A percentile compares a stretch with the other conserved stretches of the same genome.
Evolutionary conservation across 2,888 invertebrate genomes (phyloP).

Genomic region (Acleris cristana): DNA sequence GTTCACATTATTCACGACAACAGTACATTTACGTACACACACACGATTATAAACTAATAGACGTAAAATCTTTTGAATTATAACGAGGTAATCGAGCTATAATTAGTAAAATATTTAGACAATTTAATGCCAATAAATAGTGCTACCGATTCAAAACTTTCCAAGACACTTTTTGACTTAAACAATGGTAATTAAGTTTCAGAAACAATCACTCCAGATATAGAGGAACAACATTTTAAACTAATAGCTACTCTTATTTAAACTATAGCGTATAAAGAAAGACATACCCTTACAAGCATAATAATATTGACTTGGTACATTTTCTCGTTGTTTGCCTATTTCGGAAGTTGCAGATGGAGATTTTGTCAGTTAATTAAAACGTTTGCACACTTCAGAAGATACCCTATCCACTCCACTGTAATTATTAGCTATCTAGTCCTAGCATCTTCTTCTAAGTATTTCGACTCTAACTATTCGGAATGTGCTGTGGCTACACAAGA

Average conservation of each 20-base stretch:
- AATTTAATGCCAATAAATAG: constrained; percentile 14
- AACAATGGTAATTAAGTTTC: neutral
- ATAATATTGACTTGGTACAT: too few species aligned
- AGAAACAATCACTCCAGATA: constrained; percentile 3
- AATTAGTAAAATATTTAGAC: constrained; percentile 10
- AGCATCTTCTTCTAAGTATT: constrained; percentile 11
- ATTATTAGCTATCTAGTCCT: constrained; percentile 21
- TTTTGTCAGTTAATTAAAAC: too few species aligned
- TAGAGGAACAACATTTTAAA: constrained; percentile 10
- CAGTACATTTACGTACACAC: constrained; percentile 16
- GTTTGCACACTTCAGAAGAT: neutral
- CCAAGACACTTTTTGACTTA: constrained; percentile 10
- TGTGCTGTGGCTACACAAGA: constrained; percentile 21
- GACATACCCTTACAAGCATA: constrained; percentile 1
- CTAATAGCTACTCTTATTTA: neutral
- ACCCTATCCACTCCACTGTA: neutral
- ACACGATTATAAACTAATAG: constrained; percentile 20
- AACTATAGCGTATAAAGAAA: constrained; percentile 1
- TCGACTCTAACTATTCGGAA: constrained; percentile 12
- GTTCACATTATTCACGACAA: constrained; percentile 15
- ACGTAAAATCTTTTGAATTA: constrained; percentile 25
- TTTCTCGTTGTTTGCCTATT: too few species aligned
- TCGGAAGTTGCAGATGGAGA: too few species aligned
- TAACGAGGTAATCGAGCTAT: constrained; percentile 23
- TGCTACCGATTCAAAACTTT: neutral